phyloP scores from a whole-genome alignment of 1,140 invertebrate genomes.

The Protaetia brevitarsis region DNA sequence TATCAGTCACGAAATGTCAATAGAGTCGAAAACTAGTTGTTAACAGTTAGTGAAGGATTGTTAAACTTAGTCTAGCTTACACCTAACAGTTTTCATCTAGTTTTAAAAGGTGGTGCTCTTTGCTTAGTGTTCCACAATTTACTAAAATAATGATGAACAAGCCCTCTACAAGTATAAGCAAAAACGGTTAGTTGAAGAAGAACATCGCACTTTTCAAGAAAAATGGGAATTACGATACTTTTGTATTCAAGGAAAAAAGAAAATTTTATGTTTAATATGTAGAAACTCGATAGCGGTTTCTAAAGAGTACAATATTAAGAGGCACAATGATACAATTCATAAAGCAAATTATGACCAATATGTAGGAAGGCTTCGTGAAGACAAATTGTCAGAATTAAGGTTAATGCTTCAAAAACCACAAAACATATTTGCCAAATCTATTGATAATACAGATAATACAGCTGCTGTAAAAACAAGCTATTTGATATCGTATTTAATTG shows the following conservation, averaged over 20 bases:
- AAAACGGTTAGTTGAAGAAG: too few relatives aligned
- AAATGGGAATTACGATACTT: constrained; percentile 1
- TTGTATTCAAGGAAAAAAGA: neutral
- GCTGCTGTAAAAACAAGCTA: too few relatives aligned
- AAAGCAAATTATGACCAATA: constrained; percentile 12
- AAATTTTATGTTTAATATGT: constrained; percentile 18
- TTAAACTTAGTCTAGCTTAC: neutral
- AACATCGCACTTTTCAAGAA: too few relatives aligned
- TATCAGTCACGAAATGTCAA: neutral
- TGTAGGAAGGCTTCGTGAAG: neutral
- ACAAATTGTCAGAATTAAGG: neutral
- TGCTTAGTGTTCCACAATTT: too few relatives aligned
- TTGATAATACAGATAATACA: too few relatives aligned
- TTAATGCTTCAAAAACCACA: too few relatives aligned
- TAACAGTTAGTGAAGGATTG: neutral
- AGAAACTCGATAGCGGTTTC: too few relatives aligned
- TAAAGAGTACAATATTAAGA: constrained; percentile 5
- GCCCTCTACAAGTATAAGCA: too few relatives aligned
- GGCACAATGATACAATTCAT: neutral
- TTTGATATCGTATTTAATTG: neutral
- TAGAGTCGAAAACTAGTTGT: neutral
- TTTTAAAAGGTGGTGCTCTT: too few relatives aligned
- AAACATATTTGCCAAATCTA: too few relatives aligned
- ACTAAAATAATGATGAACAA: too few relatives aligned
- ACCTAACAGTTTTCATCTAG: neutral